Percentiles rank a stretch among this genome's conserved stretches.
Evolutionary conservation across 2,797 vertebrate species (phyloP).

Genomic region (Hippopotamyrus pictus): DNA sequence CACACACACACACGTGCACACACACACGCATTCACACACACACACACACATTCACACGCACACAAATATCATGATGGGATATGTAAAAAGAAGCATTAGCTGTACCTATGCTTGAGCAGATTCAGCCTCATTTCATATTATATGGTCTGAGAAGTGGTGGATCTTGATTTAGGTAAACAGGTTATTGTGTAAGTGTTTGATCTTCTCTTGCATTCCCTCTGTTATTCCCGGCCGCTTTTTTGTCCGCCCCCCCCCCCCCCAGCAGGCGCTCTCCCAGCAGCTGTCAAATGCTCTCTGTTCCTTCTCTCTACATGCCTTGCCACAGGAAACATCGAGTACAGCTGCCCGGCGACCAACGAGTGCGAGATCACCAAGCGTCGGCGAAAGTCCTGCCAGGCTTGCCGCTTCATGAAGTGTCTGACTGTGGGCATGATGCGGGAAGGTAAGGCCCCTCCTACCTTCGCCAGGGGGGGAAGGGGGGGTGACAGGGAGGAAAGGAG

Average conservation of each 20-base stretch:
- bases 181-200: neutral
- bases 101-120: neutral
- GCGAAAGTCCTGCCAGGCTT: conserved; percentile 98
- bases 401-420: conserved; percentile 99
- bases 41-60: no score
- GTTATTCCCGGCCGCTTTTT: neutral
- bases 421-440: conserved; percentile 99
- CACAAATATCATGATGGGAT: neutral
- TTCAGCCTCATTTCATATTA: neutral
- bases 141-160: neutral
- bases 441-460: conserved; percentile 54
- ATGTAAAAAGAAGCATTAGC: neutral
- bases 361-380: conserved; percentile 97
- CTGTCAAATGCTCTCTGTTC: conserved; percentile 45
- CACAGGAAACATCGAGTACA: conserved; percentile 94
- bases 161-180: neutral
- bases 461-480: neutral
- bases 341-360: conserved; percentile 91
- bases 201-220: neutral
- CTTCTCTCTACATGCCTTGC: conserved; percentile 46
- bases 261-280: conserved; percentile 32
- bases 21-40: no score
- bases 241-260: no score
- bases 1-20: no score
- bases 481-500: neutral